These are phyloP conservation scores for Leiothrix lutea DNA, from an alignment of 2,113 vertebrate species.

Conservation along the genomic window DNA sequence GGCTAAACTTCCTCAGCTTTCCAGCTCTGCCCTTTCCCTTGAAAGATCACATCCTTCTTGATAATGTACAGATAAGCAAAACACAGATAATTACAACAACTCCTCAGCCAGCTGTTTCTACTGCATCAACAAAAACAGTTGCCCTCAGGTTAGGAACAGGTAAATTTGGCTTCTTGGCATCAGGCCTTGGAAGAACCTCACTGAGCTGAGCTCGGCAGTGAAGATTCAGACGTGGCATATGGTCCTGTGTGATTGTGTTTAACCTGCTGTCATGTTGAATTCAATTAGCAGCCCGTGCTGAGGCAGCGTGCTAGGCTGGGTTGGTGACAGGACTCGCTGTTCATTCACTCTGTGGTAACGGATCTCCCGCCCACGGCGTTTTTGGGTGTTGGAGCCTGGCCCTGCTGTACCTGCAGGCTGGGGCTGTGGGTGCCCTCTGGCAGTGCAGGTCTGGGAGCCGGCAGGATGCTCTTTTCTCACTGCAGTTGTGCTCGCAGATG, in stretches of 20 bases:
- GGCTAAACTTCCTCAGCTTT: background rate
- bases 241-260: background rate
- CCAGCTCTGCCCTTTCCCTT: background rate
- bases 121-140: background rate
- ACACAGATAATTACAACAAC: background rate
- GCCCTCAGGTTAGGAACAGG: background rate
- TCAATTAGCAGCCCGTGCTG: background rate
- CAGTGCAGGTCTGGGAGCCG: fast-evolving
- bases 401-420: background rate
- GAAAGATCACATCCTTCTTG: background rate
- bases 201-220: background rate
- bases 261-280: background rate
- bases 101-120: background rate
- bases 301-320: background rate
- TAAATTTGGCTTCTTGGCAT: background rate
- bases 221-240: background rate
- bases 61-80: background rate
- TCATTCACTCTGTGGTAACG: background rate
- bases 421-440: background rate
- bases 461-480: fast-evolving
- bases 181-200: background rate
- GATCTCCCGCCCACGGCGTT: background rate
- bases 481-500: background rate
- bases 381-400: background rate
- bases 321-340: background rate